phyloP scores from a whole-genome alignment of 2,888 invertebrate genomes.

The Ichneumon xanthorius region DNA sequence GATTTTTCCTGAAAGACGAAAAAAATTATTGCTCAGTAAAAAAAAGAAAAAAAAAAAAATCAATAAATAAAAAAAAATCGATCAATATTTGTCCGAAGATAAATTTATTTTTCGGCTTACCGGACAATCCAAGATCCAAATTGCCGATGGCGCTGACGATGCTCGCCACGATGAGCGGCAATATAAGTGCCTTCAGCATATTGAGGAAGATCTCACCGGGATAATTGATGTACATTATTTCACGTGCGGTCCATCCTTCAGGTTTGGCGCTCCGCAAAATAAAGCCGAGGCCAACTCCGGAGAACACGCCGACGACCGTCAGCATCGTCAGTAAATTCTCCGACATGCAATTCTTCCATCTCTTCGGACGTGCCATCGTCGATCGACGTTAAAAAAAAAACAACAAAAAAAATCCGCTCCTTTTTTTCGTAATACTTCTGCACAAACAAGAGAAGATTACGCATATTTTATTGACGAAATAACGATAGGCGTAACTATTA shows the following conservation, averaged over 20 bases:
- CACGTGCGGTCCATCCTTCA: slow-evolving; percentile 86
- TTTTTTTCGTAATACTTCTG: background rate
- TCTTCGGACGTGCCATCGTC: slow-evolving; percentile 76
- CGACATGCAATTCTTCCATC: slow-evolving; percentile 78
- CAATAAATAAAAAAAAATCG: background rate
- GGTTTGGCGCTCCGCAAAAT: slow-evolving; percentile 83
- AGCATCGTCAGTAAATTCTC: slow-evolving; percentile 86
- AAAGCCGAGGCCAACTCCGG: slow-evolving; percentile 86
- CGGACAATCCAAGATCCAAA: slow-evolving; percentile 89
- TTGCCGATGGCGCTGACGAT: slow-evolving; percentile 90
- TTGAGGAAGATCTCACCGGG: slow-evolving; percentile 90
- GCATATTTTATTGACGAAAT: background rate
- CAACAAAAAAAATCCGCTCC: slow-evolving; percentile 18
- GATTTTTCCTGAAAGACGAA: slow-evolving; percentile 84
- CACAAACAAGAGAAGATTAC: background rate
- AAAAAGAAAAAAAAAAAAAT: background rate
- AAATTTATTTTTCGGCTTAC: slow-evolving; percentile 79
- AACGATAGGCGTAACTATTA: background rate
- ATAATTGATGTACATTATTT: slow-evolving; percentile 90
- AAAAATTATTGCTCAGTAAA: background rate
- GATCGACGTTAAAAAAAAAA: slow-evolving; percentile 13
- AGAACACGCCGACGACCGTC: slow-evolving; percentile 87
- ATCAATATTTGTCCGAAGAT: background rate
- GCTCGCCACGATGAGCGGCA: slow-evolving; percentile 90
- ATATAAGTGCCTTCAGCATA: slow-evolving; percentile 91